Conservation (phyloP, 2,797 vertebrate species). For the Sphenopsis melanotis region DNA sequence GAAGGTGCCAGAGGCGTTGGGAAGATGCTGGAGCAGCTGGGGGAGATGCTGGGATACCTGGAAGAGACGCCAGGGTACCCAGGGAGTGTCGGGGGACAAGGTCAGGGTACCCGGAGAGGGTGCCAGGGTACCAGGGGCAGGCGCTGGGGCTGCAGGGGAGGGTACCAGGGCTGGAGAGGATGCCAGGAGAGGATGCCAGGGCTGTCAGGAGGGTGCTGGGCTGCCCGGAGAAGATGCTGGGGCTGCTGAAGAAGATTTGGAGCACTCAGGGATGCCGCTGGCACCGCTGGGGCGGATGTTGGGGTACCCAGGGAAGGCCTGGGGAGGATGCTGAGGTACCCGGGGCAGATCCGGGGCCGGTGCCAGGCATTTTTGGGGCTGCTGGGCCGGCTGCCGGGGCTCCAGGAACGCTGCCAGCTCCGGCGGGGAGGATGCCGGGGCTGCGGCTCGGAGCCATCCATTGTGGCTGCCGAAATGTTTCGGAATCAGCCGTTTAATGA, state of each 20-base stretch:
- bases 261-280: neutral
- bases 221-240: neutral
- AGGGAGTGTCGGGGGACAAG: too few species aligned
- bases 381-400: neutral
- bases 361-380: neutral
- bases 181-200: neutral
- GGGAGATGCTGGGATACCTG: neutral
- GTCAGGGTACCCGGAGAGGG: too few species aligned
- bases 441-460: constrained; percentile 16
- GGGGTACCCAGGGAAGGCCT: too few species aligned
- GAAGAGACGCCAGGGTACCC: neutral
- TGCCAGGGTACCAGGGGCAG: neutral
- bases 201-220: neutral
- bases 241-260: neutral
- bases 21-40: too few species aligned
- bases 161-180: neutral
- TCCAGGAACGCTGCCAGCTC: neutral
- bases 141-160: neutral
- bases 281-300: rapidly evolving
- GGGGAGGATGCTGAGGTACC: neutral
- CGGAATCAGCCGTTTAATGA: constrained; percentile 83
- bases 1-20: neutral
- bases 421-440: neutral
- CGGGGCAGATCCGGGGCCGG: neutral
- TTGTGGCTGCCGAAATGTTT: constrained; percentile 79